Base-by-base conservation (phyloP, 2,888 invertebrate genomes). In the Lycocerus yunnanus region DNA sequence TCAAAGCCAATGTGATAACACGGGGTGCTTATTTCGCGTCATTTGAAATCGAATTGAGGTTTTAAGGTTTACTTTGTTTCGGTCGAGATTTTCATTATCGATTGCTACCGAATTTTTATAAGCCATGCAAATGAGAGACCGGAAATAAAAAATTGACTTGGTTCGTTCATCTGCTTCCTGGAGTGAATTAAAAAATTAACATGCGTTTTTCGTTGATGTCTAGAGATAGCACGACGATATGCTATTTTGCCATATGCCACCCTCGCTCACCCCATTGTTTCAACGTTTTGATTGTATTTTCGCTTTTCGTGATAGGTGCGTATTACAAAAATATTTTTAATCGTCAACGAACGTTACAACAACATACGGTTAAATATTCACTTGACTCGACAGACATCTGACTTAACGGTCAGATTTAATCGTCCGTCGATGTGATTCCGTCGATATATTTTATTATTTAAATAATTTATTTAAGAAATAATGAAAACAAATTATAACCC, bases 321-420 rank as follows among this genome's bases (percentile, higher is more conserved):
- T 63, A 20, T 20, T 63, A 63, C 63, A 61, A 10, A 10, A 18
- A 15, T 59, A 68, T 15, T 69, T 69, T 43, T 14, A 13, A 59
- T 65, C 58, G 18, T 21, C 60, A 27, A 72, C 67, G 27, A 15
- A 66, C 71, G n/a, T n/a, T n/a, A n/a, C n/a, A n/a, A 6, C 13
- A 16, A 60, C 66, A n/a, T 63, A 43, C 16, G 15, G 58, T 18
- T 68, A 68, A 20, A 27, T 11, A 61, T 24, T 66, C 83, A 83
- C 83, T 82, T 84, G 83, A 83, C 83, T 81, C 82, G 5, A n/a
- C 43, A n/a, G n/a, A 43, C 43, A n/a, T 81, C 79, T 73, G 78
- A 79, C 20, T 18, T 63, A 81, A 82, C 83, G 78, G 81, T 76
- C 81, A 81, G 79, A 79, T 79, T 79, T 74, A 24, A 24, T 24